phyloP scores from a whole-genome alignment of 2,797 vertebrate genomes.

The Chloroceryle inda region DNA sequence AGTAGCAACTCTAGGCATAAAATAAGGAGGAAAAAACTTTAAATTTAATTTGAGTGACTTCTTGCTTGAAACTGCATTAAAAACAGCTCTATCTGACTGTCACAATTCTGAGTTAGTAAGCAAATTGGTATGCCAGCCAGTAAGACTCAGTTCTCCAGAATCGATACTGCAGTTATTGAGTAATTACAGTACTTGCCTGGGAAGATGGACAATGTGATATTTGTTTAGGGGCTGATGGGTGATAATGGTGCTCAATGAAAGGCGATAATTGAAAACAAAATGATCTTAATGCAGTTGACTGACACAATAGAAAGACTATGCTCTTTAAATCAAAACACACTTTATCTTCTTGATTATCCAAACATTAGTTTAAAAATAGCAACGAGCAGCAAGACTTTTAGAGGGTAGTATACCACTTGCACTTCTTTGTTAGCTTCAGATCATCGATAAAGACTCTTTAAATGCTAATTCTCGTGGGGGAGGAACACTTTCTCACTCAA shows the following conservation, averaged over 20 bases:
- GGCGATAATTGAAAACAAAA: constrained; percentile 57
- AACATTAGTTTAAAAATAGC: constrained; percentile 53
- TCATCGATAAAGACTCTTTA: constrained; percentile 35
- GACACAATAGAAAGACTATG: constrained; percentile 36
- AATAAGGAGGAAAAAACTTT: constrained; percentile 14
- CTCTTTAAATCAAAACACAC: constrained; percentile 52
- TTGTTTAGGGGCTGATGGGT: constrained; percentile 48
- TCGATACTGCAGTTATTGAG: constrained; percentile 66
- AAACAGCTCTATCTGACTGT: not conserved
- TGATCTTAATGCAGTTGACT: constrained; percentile 19
- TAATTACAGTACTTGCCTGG: constrained; percentile 58
- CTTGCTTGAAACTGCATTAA: constrained; percentile 24
- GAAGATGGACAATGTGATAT: constrained; percentile 54
- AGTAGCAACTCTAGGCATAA: not conserved
- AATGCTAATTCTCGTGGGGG: constrained; percentile 32
- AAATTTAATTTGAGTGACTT: constrained; percentile 35
- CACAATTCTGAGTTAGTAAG: constrained; percentile 6
- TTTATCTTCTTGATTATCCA: constrained; percentile 64
- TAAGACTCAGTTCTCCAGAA: constrained; percentile 36
- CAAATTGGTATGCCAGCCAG: constrained; percentile 27
- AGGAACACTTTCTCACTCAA: not conserved
- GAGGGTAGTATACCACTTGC: constrained; percentile 29
- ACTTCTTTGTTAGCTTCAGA: not conserved
- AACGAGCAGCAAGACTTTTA: constrained; percentile 12
- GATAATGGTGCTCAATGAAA: constrained; percentile 48